A percentile compares a stretch with the other conserved stretches of the same genome.
These are phyloP conservation scores for Stegophylla sp. DNA, from an alignment of 2,888 invertebrate genomes.

Conservation along the genomic window DNA sequence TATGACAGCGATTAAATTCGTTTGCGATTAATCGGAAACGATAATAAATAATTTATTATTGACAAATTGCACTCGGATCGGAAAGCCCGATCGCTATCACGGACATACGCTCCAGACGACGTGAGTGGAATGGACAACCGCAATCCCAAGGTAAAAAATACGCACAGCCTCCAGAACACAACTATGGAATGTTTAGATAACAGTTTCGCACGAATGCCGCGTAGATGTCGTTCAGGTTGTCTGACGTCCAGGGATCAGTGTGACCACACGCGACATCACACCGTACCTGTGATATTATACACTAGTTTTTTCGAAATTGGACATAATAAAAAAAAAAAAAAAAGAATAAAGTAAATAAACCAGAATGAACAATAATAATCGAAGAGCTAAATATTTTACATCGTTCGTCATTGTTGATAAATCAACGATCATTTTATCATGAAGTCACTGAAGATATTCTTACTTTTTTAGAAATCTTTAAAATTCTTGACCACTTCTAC, in stretches of 20 bases:
- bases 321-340: neutral
- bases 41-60: too few species aligned
- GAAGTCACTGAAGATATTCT: neutral
- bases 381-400: slow-evolving; percentile 21
- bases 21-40: too few species aligned
- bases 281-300: neutral
- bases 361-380: slow-evolving; percentile 36
- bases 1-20: too few species aligned
- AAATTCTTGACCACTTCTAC: too few species aligned
- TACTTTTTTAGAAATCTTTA: neutral
- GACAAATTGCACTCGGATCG: too few species aligned
- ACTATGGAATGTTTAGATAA: neutral
- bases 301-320: slow-evolving; percentile 30
- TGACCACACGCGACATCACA: neutral
- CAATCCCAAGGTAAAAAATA: neutral
- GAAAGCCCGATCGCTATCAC: too few species aligned
- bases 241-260: slow-evolving; percentile 4
- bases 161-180: neutral
- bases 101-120: too few species aligned
- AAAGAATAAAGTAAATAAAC: neutral
- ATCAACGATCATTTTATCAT: neutral
- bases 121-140: neutral
- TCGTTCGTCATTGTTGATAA: too few species aligned
- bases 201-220: neutral
- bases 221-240: neutral